phyloP scores from a whole-genome alignment of 2,888 invertebrate species.

The Pheosia gnoma region DNA sequence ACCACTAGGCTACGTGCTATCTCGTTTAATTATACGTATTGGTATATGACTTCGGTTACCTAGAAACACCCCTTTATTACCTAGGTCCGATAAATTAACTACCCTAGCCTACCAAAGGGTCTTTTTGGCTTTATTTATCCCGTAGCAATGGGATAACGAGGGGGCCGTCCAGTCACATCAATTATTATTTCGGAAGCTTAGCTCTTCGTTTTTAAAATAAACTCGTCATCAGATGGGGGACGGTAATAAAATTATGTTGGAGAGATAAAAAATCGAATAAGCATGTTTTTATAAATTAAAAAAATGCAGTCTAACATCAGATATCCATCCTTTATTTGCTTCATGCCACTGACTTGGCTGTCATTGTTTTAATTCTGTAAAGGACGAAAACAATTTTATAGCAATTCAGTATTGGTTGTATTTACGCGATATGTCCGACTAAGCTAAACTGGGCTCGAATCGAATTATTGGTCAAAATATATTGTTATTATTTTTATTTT shows the following conservation, averaged over 20 bases:
- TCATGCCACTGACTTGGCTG: too few relatives aligned
- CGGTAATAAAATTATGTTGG: constrained; percentile 66
- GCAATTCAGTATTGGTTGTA: neutral
- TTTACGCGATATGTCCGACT: neutral
- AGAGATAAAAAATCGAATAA: constrained; percentile 28
- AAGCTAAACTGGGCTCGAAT: neutral
- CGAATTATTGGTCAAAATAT: neutral
- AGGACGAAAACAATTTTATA: neutral
- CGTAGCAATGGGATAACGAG: constrained; percentile 64
- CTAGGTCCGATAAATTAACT: constrained; percentile 26
- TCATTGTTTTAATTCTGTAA: too few relatives aligned
- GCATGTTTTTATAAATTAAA: constrained; percentile 16
- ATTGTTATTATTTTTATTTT: neutral
- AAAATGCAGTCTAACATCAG: neutral
- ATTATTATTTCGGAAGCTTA: constrained; percentile 73
- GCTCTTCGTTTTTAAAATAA: constrained; percentile 81
- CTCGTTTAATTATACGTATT: neutral
- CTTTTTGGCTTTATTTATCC: constrained; percentile 31
- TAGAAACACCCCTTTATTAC: constrained; percentile 23
- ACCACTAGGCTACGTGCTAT: neutral
- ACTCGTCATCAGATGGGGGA: constrained; percentile 60
- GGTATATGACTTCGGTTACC: constrained; percentile 4
- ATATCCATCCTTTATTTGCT: too few relatives aligned
- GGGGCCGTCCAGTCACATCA: constrained; percentile 70
- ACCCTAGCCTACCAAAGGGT: constrained; percentile 13